Conservation (phyloP, 2,797 vertebrate genomes). For the Zenarchopterus dispar region DNA sequence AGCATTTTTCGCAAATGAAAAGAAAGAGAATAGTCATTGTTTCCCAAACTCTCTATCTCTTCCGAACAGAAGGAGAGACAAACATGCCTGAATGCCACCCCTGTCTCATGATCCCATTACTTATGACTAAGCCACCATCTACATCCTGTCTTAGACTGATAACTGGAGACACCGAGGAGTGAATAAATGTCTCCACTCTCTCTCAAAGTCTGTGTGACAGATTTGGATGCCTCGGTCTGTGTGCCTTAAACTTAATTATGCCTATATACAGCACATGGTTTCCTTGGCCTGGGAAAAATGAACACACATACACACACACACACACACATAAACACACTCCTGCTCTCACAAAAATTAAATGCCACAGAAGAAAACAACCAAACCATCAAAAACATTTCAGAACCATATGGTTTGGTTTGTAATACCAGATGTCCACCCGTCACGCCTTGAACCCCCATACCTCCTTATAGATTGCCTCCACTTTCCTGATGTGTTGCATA, state of each 20-base stretch:
- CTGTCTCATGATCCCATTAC: slow-evolving; percentile 74
- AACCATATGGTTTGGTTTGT: slow-evolving; percentile 54
- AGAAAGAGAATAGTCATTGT: slow-evolving; percentile 45
- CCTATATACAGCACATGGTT: slow-evolving; percentile 78
- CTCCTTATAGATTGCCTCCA: not conserved
- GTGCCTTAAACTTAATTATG: slow-evolving; percentile 84
- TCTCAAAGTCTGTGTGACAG: slow-evolving; percentile 77
- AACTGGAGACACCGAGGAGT: slow-evolving; percentile 66
- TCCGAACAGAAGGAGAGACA: slow-evolving; percentile 63
- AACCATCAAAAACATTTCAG: slow-evolving; percentile 63
- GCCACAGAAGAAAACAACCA: slow-evolving; percentile 69
- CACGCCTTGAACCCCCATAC: slow-evolving; percentile 25
- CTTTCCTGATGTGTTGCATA: slow-evolving; percentile 9
- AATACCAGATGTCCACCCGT: slow-evolving; percentile 70
- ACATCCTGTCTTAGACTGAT: slow-evolving; percentile 69
- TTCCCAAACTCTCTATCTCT: slow-evolving; percentile 51
- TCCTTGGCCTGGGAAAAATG: slow-evolving; percentile 70
- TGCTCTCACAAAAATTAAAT: slow-evolving; percentile 50
- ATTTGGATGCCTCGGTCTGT: slow-evolving; percentile 72
- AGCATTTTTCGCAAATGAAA: slow-evolving; percentile 46
- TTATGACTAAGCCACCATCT: slow-evolving; percentile 77
- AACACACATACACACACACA: slow-evolving; percentile 41
- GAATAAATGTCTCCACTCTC: slow-evolving; percentile 51
- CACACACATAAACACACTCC: slow-evolving; percentile 20
- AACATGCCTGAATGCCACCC: slow-evolving; percentile 64